Evolutionary conservation across 2,113 vertebrate species (phyloP).

Genomic region (Charina bottae): DNA sequence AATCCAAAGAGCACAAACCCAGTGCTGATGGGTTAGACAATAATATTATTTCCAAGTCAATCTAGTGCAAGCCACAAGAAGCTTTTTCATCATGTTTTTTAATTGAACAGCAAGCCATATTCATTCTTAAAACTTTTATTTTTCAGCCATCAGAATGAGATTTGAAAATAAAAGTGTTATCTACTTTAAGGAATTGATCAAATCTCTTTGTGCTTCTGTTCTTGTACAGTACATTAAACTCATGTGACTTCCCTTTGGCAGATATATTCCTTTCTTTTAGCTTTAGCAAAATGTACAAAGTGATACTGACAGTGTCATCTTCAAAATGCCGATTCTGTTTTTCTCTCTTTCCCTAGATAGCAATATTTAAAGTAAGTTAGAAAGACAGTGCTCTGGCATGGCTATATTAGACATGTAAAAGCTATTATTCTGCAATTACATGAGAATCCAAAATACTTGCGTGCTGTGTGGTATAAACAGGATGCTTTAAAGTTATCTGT

Average conservation of each 20-base stretch:
- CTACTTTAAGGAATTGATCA: not conserved
- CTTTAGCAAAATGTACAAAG: not conserved
- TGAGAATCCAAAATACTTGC: constrained; percentile 48
- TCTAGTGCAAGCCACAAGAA: not conserved
- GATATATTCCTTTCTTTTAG: not conserved
- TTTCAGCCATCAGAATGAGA: not conserved
- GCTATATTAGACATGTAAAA: not conserved
- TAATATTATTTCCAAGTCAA: not conserved
- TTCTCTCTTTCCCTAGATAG: not conserved
- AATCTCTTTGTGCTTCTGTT: not conserved
- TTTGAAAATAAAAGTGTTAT: not conserved
- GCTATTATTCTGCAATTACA: constrained; percentile 54
- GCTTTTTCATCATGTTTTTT: not conserved
- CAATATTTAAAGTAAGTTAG: constrained; percentile 31
- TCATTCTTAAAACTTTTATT: not conserved
- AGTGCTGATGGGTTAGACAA: not conserved
- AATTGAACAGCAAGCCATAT: not conserved
- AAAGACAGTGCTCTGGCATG: constrained; percentile 13
- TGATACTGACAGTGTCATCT: not conserved
- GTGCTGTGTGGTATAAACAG: constrained; percentile 43
- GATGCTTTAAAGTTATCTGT: constrained; percentile 25
- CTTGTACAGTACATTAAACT: not conserved
- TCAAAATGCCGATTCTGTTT: constrained; percentile 9
- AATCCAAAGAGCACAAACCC: too few species aligned
- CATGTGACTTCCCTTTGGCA: fast-evolving